Conservation (phyloP, 1,140 invertebrate genomes). For the Diachasmimorpha longicaudata region DNA sequence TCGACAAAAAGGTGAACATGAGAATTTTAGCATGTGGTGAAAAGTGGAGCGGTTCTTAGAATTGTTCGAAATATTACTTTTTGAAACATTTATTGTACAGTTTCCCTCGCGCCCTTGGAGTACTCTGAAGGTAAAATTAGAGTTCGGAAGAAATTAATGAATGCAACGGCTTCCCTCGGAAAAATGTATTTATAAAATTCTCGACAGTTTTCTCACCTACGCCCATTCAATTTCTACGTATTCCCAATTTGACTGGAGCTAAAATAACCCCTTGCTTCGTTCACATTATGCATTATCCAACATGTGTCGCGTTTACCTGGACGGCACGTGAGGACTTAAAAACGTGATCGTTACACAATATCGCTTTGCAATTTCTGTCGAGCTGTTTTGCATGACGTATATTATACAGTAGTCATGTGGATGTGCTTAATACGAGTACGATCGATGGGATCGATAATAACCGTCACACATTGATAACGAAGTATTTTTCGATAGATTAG, state of each 20-base stretch:
- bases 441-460: not conserved
- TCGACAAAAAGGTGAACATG: no score
- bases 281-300: not conserved
- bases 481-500: not conserved
- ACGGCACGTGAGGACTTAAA: slow-evolving; percentile 14
- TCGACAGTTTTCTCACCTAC: no score
- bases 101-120: no score
- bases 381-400: not conserved
- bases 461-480: not conserved
- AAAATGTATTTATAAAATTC: not conserved
- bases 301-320: not conserved
- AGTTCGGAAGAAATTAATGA: no score
- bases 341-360: slow-evolving; percentile 43
- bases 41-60: no score
- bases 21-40: no score
- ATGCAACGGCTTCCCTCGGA: no score
- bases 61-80: no score
- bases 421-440: not conserved
- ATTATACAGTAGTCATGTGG: slow-evolving; percentile 1
- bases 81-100: no score
- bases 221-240: not conserved
- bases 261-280: not conserved
- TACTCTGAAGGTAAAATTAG: no score
- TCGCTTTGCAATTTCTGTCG: not conserved
- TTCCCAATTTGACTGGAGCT: not conserved